phyloP scores from a whole-genome alignment of 2,113 vertebrate species.

The Turnix velox region DNA sequence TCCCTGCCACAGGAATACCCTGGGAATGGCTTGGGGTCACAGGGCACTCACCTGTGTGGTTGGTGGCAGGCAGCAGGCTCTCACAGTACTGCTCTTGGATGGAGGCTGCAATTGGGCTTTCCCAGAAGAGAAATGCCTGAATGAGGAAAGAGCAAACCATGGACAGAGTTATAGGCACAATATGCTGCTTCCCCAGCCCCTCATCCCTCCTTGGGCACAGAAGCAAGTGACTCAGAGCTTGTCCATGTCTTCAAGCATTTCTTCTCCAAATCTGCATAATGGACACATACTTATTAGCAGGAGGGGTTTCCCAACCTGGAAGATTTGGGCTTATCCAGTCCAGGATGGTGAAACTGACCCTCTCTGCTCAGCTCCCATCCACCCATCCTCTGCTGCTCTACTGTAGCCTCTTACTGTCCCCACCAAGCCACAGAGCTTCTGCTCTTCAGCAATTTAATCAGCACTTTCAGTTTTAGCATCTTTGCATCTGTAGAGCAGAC shows the following conservation, averaged over 20 bases:
- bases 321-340: neutral
- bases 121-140: constrained; percentile 63
- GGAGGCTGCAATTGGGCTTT: constrained; percentile 22
- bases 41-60: constrained; percentile 66
- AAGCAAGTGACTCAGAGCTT: neutral
- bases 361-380: neutral
- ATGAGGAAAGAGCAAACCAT: neutral
- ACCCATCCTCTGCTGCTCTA: neutral
- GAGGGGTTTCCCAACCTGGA: neutral
- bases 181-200: neutral
- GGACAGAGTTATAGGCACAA: neutral
- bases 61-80: constrained; percentile 45
- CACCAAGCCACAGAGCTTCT: neutral
- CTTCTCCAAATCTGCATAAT: neutral
- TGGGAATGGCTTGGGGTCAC: accelerated
- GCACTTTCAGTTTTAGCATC: neutral
- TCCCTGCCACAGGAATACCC: neutral
- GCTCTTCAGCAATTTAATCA: constrained; percentile 18
- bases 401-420: neutral
- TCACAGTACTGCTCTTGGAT: constrained; percentile 71
- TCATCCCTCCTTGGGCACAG: accelerated
- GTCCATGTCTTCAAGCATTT: neutral
- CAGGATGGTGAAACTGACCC: neutral
- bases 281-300: accelerated
- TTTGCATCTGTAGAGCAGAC: neutral